These are phyloP conservation scores for Nomada ruficornis DNA, from an alignment of 2,888 invertebrate genomes.

Conservation along the genomic window DNA sequence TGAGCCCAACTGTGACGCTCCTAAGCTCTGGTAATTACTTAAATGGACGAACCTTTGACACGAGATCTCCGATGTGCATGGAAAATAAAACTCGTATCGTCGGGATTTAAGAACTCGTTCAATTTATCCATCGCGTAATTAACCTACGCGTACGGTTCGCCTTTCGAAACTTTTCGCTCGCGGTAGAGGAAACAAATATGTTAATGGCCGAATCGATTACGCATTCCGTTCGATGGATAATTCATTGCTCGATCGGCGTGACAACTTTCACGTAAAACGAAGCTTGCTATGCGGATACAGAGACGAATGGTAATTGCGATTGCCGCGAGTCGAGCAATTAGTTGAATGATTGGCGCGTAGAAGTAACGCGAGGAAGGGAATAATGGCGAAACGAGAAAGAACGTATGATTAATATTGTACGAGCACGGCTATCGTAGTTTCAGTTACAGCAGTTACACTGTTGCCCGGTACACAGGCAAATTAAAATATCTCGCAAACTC, in stretches of 20 bases:
- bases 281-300: slow-evolving; percentile 4
- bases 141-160: not conserved
- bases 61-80: slow-evolving; percentile 17
- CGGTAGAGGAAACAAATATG: not conserved
- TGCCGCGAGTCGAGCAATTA: slow-evolving; percentile 44
- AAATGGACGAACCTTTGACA: slow-evolving; percentile 71
- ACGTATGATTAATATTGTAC: slow-evolving; percentile 35
- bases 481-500: slow-evolving; percentile 29
- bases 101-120: slow-evolving; percentile 19
- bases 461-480: slow-evolving; percentile 3
- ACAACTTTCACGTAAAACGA: slow-evolving; percentile 11
- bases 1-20: slow-evolving; percentile 69
- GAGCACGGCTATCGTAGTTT: slow-evolving; percentile 26
- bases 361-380: slow-evolving; percentile 40
- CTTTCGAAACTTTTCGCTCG: not conserved
- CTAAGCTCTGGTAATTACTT: slow-evolving; percentile 74
- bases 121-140: slow-evolving; percentile 42
- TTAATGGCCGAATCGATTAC: slow-evolving; percentile 7
- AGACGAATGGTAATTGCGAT: slow-evolving; percentile 37
- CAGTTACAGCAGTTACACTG: not conserved
- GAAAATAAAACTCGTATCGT: slow-evolving; percentile 42
- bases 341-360: slow-evolving; percentile 32
- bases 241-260: slow-evolving; percentile 15
- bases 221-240: slow-evolving; percentile 39
- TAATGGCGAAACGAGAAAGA: slow-evolving; percentile 24